phyloP scores from a whole-genome alignment of 2,113 vertebrate species.

The Stictonetta naevosa region DNA sequence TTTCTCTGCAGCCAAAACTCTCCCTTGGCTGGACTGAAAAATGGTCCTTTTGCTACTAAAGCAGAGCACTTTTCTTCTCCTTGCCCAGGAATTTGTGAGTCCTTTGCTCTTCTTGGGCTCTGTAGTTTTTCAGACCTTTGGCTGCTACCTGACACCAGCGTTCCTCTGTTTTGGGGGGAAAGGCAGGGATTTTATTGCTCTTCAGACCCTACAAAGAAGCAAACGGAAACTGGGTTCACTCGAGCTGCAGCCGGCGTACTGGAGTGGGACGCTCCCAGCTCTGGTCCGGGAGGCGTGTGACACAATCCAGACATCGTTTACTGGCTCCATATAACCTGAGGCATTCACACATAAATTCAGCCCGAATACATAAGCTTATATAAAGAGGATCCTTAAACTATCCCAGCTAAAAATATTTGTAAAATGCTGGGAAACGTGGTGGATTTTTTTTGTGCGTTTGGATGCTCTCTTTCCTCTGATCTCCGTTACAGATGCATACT shows the following conservation, averaged over 20 bases:
- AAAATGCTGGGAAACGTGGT: background rate
- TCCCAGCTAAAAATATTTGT: slow-evolving; percentile 2
- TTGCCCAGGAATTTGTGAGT: rapidly evolving
- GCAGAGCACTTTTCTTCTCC: background rate
- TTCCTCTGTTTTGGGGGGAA: background rate
- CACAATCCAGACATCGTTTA: slow-evolving; percentile 50
- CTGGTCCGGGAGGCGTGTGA: background rate
- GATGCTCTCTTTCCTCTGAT: background rate
- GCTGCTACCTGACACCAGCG: background rate
- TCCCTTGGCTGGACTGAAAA: background rate
- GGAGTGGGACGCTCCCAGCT: slow-evolving; percentile 20
- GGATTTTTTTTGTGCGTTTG: background rate
- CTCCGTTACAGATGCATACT: background rate
- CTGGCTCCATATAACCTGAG: slow-evolving; percentile 61
- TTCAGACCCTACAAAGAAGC: background rate
- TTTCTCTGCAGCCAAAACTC: background rate
- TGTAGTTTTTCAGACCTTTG: background rate
- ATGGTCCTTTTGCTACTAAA: background rate
- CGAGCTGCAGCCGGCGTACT: rapidly evolving
- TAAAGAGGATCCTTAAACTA: slow-evolving; percentile 30
- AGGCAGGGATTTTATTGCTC: background rate
- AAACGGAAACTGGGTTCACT: background rate
- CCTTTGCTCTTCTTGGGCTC: background rate
- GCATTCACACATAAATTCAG: slow-evolving; percentile 56
- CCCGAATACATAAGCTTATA: slow-evolving; percentile 5